Percentiles rank a stretch among this genome's conserved stretches.
Conservation (phyloP, 2,888 invertebrate genomes). For the Pollenia griseotomentosa region DNA sequence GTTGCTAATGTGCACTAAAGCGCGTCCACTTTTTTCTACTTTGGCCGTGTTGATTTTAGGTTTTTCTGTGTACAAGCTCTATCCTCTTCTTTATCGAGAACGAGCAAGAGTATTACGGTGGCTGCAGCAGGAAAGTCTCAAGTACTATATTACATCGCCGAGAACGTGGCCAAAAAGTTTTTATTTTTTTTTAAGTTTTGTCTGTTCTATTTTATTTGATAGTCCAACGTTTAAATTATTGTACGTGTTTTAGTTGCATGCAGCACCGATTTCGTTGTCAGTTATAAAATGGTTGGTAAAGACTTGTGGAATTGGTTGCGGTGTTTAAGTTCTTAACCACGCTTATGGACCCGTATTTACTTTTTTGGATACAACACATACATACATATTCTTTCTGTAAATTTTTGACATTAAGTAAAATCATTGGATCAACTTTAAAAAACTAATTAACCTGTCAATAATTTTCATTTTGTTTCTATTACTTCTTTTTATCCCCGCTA, state of each 20-base stretch:
- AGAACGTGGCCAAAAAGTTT: conserved; percentile 62
- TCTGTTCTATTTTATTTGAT: conserved; percentile 58
- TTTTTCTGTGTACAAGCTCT: conserved; percentile 10
- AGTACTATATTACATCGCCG: conserved; percentile 3
- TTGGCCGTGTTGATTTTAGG: conserved; percentile 49
- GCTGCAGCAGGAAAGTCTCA: conserved; percentile 4
- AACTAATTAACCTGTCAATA: no score
- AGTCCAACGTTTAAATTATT: conserved; percentile 63
- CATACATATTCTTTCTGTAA: not conserved
- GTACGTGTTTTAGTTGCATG: conserved; percentile 60
- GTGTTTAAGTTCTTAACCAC: conserved; percentile 47
- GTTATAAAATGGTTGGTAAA: conserved; percentile 30
- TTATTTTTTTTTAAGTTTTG: conserved; percentile 46
- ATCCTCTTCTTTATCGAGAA: conserved; percentile 28
- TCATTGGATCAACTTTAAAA: no score
- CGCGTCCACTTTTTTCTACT: conserved; percentile 50
- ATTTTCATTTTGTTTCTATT: no score
- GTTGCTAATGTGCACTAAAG: conserved; percentile 44
- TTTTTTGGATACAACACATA: not conserved
- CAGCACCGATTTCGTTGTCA: conserved; percentile 13
- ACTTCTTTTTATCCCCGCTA: no score
- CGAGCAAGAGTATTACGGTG: not conserved
- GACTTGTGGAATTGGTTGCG: conserved; percentile 22
- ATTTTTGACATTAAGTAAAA: no score
- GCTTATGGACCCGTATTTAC: conserved; percentile 31